Evolutionary conservation across 2,113 vertebrate species (phyloP), one percentile per base, ranked within the genome.

Genomic region (Sclerurus mexicanus): DNA sequence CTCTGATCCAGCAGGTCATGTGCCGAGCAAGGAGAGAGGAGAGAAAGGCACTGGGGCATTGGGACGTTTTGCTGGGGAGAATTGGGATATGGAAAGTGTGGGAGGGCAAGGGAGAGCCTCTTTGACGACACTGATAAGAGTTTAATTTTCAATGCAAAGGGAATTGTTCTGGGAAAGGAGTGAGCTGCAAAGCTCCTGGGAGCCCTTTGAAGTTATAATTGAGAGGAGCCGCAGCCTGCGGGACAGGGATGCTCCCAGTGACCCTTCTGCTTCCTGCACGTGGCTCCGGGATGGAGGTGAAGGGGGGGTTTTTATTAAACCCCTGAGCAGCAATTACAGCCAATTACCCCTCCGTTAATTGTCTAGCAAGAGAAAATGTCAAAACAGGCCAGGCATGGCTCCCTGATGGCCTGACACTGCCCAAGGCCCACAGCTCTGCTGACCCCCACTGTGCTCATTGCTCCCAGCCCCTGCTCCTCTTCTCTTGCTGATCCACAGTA

Each of bases 121-220:
- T 82, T 37, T 66, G 89, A 58, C 21, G 1, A 30, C 76, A 4
- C 22, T 4, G 79, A 84, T 84, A 68, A 82, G 90, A 88, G 73
- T 84, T 94, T 87, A 90, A 96, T 97, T 92, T 88, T 86, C 93
- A 64, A 13, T 74, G 92, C 49, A 74, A 25, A 77, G 87, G 95
- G 94, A 90, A 94, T 89, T 94, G 92, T 96, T 95, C 58, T 81
- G 75, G 88, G 80, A 89, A 67, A 53, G 30, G 74, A 89, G 64
- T 0, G 4, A 78, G 78, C 93, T 85, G 83, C 69, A 96, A 80
- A 89, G 89, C 96, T 90, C 92, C 78, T 55, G 93, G 87, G 96
- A 93, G 72, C 69, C 49, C 95, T 97, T 94, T 97, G 95, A 96
- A 96, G 95, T 87, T 75, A 10, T 96, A 96, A 97, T 95, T 95